Percentiles rank a stretch among this genome's conserved stretches.
phyloP scores from a whole-genome alignment of 2,113 vertebrate species.

The Toxostoma redivivum region DNA sequence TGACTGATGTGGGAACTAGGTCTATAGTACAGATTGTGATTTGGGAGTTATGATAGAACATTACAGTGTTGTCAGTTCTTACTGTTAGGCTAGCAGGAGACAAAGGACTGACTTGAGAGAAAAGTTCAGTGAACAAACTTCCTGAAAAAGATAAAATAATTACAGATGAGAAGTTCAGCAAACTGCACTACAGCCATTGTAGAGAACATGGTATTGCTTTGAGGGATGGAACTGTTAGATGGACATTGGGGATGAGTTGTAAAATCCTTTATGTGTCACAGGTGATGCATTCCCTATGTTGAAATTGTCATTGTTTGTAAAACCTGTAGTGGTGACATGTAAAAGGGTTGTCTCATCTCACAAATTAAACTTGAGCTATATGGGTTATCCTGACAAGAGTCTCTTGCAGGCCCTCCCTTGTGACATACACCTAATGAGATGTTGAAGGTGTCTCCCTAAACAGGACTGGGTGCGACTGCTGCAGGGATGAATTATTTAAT shows the following conservation, averaged over 20 bases:
- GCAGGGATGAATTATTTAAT: neutral
- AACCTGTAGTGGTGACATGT: neutral
- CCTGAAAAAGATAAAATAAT: neutral
- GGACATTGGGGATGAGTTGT: neutral
- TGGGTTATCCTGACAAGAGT: neutral
- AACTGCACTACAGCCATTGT: neutral
- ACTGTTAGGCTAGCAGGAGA: neutral
- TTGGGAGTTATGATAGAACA: neutral
- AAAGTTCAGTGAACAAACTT: neutral
- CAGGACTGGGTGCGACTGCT: neutral
- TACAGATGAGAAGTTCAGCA: neutral
- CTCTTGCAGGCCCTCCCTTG: conserved; percentile 14
- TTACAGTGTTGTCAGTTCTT: neutral
- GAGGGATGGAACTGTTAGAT: neutral
- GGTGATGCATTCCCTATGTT: neutral
- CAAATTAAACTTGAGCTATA: neutral
- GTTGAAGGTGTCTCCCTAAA: conserved; percentile 15
- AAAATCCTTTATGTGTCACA: conserved; percentile 40
- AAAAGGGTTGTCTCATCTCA: neutral
- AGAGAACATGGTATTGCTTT: neutral
- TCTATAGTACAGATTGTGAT: neutral
- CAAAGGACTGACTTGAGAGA: neutral
- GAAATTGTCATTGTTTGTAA: neutral
- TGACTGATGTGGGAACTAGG: neutral
- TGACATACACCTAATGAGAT: neutral